Evolutionary conservation across 2,888 invertebrate genomes (phyloP).

Genomic region (Ichneumoninae sp.): DNA sequence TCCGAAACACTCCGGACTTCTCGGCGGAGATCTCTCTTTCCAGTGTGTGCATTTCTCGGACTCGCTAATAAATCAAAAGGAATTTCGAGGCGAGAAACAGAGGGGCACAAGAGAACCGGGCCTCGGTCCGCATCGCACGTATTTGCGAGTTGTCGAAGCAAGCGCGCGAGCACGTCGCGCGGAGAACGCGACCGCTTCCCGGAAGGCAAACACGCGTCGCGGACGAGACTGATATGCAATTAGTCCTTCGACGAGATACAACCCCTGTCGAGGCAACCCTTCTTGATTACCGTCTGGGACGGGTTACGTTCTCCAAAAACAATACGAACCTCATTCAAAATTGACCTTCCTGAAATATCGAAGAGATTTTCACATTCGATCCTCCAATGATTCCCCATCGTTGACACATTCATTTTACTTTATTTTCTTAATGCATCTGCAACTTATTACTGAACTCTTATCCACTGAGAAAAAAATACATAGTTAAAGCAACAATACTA

Average conservation of each 20-base stretch:
- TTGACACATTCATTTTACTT: not conserved
- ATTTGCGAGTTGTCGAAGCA: slow-evolving; percentile 30
- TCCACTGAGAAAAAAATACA: too few species aligned
- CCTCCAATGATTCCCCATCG: not conserved
- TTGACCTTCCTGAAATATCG: not conserved
- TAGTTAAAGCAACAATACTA: too few species aligned
- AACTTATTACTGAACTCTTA: not conserved
- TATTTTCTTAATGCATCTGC: not conserved
- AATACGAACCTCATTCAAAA: not conserved
- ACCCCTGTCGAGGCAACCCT: not conserved
- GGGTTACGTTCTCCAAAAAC: not conserved
- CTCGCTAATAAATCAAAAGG: slow-evolving; percentile 68
- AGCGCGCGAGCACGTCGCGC: slow-evolving; percentile 20
- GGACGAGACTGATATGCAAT: slow-evolving; percentile 75
- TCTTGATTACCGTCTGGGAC: not conserved
- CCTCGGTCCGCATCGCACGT: not conserved
- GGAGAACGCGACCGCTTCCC: slow-evolving; percentile 72
- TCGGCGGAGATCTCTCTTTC: not conserved
- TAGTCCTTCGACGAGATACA: slow-evolving; percentile 76
- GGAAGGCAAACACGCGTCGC: slow-evolving; percentile 76
- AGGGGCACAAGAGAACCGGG: slow-evolving; percentile 48
- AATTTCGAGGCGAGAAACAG: slow-evolving; percentile 54
- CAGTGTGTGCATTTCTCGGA: slow-evolving; percentile 3
- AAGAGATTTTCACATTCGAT: not conserved
- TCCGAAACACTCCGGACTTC: slow-evolving; percentile 9